Evolutionary conservation across 2,113 vertebrate genomes (phyloP), one percentile per base, ranked within the genome.

Genomic region (Guaruba guarouba): DNA sequence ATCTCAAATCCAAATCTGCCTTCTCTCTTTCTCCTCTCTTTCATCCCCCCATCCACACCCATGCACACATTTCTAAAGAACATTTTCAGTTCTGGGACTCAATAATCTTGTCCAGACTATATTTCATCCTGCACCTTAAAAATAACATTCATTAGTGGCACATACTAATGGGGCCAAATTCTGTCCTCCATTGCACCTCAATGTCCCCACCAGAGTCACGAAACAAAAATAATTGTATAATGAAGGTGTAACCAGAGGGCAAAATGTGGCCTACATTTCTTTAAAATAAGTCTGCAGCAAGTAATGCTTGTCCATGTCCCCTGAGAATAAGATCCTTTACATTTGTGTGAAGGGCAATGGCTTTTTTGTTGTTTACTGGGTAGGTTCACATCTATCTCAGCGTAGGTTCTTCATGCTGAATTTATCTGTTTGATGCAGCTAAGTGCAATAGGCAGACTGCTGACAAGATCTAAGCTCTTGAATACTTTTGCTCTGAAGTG

Each of bases 241-340:
- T 64, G 51, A 92, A 74, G 46, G 25, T 76, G 29, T 84, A 82
- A 95, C 63, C 13, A 37, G 27, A n/a, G 51, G 69, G 35, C 16
- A 92, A 84, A 90, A 61, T n/a, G 37, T 94, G 87, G 13, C 88
- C 92, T 93, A 95, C 51, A 95, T 92, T 95, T 93, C 39, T 82
- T 71, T 82, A 74, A 94, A 96, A 88, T 70, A 83, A 86, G 82
- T 67, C 33, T 82, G 28, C 43, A 90, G 35, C 66, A 75, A 88
- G 43, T 54, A 78, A 39, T 77, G 61, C 27, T 25, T 74, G 41
- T 33, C n/a, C 22, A 31, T 10, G 37, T 89, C 35, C 52, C 13
- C 31, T 41, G 57, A 78, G 76, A 67, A 80, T 39, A 24, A 70
- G 39, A 64, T 28, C 11, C 29, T 89, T 79, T 49, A n/a, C 1